Conservation (phyloP, 2,888 invertebrate genomes). For the Meta bourneti region DNA sequence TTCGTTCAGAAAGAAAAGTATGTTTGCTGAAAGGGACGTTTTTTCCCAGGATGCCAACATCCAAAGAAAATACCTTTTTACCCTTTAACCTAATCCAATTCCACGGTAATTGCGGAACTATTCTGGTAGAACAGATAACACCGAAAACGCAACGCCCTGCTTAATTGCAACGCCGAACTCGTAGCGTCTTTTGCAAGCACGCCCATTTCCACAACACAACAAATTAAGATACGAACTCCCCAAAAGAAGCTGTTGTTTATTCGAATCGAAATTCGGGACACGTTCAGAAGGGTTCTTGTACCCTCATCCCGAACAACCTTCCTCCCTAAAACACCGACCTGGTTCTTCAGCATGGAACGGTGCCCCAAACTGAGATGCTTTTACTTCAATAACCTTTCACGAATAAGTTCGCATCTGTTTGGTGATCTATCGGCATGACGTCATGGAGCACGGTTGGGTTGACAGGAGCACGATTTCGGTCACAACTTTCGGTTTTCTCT, state of each 20-base stretch:
- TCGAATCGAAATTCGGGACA: constrained; percentile 29
- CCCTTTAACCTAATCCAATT: constrained; percentile 14
- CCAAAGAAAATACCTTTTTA: background rate
- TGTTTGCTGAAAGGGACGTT: too few species aligned
- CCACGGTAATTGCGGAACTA: background rate
- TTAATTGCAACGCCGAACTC: constrained; percentile 20
- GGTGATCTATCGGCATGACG: background rate
- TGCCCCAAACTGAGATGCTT: too few species aligned
- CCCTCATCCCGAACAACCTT: background rate
- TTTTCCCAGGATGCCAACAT: too few species aligned
- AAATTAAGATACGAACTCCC: constrained; percentile 2
- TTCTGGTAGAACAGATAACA: background rate
- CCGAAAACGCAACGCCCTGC: constrained; percentile 4
- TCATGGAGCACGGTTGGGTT: background rate
- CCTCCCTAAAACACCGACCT: background rate
- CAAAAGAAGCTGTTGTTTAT: background rate
- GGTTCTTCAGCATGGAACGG: too few species aligned
- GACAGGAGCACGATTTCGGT: constrained; percentile 21
- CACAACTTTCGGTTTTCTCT: background rate
- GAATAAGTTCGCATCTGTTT: too few species aligned
- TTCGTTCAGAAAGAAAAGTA: too few species aligned
- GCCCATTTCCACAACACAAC: constrained; percentile 21
- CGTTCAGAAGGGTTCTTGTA: constrained; percentile 3
- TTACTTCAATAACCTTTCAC: too few species aligned
- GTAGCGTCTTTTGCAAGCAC: constrained; percentile 12